Conservation (phyloP, 2,797 vertebrate genomes). For the Paramormyrops hopkinsi region DNA sequence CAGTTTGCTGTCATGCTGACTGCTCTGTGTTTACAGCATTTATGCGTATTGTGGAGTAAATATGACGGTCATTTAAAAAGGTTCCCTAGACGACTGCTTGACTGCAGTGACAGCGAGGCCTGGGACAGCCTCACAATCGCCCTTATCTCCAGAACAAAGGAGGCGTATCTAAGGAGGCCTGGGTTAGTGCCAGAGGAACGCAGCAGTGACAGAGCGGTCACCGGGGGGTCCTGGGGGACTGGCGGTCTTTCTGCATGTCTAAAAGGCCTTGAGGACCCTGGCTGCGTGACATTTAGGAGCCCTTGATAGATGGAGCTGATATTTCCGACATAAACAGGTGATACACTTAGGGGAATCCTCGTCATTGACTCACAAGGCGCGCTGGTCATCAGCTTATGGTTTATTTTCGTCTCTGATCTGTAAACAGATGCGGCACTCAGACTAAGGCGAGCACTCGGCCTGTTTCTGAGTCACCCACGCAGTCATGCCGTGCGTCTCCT, state of each 20-base stretch:
- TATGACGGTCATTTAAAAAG: neutral
- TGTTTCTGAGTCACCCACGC: neutral
- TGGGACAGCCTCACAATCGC: neutral
- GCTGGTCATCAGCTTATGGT: neutral
- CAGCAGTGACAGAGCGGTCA: neutral
- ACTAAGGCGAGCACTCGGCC: neutral
- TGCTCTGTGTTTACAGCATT: neutral
- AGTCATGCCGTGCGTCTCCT: neutral
- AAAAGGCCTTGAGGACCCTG: neutral
- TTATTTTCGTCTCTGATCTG: slow-evolving; percentile 7
- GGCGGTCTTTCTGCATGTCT: neutral
- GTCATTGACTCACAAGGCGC: neutral
- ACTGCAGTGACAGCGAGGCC: neutral
- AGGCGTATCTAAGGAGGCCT: neutral
- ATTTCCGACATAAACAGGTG: neutral
- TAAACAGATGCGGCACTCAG: neutral
- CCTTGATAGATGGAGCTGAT: slow-evolving; percentile 20
- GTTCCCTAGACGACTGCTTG: neutral
- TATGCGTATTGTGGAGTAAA: neutral
- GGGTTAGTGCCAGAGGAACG: neutral
- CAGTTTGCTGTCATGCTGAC: neutral
- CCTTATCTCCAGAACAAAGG: neutral
- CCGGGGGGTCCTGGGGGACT: neutral
- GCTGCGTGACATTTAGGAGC: neutral
- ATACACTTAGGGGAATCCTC: neutral